Percentiles rank a stretch among this genome's conserved stretches.
These are phyloP conservation scores for Chrysochloris asiatica DNA, from an alignment of 2,113 vertebrate genomes.

Conservation along the genomic window DNA sequence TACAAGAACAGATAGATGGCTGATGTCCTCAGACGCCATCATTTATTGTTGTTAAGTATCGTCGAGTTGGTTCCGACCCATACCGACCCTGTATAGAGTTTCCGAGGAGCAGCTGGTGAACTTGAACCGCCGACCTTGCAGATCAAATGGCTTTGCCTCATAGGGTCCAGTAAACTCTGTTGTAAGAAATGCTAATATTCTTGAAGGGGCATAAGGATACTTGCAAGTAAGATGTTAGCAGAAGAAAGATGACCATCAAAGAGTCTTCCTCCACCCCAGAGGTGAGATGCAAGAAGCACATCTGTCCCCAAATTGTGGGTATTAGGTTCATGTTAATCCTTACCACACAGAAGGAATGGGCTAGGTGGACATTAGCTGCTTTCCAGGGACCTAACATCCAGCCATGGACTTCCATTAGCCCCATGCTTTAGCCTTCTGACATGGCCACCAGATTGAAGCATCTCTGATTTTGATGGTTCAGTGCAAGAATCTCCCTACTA, in stretches of 20 bases:
- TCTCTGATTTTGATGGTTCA: not conserved
- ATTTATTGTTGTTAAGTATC: no score
- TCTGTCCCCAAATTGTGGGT: not conserved
- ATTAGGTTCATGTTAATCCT: not conserved
- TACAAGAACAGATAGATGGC: rapidly evolving
- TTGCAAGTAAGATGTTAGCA: not conserved
- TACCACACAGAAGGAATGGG: rapidly evolving
- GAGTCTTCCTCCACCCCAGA: not conserved
- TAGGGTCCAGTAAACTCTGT: not conserved
- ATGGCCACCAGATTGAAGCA: rapidly evolving
- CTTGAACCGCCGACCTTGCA: no score
- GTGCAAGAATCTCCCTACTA: rapidly evolving
- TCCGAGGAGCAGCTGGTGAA: no score
- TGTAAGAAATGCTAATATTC: no score
- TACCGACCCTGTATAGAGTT: no score
- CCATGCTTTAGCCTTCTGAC: rapidly evolving
- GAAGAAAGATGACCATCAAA: rapidly evolving
- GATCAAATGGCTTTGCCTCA: not conserved
- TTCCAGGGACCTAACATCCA: no score
- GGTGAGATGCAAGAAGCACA: not conserved
- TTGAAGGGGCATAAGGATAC: not conserved
- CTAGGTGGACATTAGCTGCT: rapidly evolving
- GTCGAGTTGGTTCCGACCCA: no score
- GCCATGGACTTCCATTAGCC: no score
- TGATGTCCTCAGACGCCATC: not conserved